phyloP scores from a whole-genome alignment of 2,797 vertebrate species.

The Chaetophractus vellerosus region DNA sequence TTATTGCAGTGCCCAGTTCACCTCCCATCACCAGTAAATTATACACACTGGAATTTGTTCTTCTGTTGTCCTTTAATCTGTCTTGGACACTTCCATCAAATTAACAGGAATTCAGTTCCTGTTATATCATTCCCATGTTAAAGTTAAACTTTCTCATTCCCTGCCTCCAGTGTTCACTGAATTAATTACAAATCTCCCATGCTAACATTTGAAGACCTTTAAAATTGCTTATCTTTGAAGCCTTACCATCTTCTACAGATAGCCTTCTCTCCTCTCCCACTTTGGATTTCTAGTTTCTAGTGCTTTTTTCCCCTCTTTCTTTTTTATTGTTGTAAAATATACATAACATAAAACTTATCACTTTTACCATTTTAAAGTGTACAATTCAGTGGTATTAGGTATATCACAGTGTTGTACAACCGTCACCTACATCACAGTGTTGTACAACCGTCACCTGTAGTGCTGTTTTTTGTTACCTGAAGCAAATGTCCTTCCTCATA shows the following conservation, averaged over 20 bases:
- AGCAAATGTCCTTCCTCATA: background rate
- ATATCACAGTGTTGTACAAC: too few species aligned
- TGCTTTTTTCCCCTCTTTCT: background rate
- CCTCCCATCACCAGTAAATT: background rate
- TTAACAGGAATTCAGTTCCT: conserved; percentile 52
- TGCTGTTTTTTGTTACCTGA: background rate
- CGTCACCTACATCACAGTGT: too few species aligned
- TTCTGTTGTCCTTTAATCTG: background rate
- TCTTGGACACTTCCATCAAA: background rate
- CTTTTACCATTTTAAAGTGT: too few species aligned
- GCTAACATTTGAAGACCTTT: conserved; percentile 21
- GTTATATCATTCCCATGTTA: conserved; percentile 44
- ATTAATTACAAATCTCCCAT: conserved; percentile 55
- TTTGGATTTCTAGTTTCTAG: conserved; percentile 25
- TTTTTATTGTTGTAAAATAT: too few species aligned
- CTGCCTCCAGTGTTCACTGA: conserved; percentile 53
- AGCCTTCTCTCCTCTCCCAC: background rate
- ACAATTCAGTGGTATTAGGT: too few species aligned
- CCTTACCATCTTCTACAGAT: background rate
- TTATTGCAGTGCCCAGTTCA: background rate
- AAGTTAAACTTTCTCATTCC: conserved; percentile 52
- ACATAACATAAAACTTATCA: too few species aligned
- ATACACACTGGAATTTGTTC: conserved; percentile 31
- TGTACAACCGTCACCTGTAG: background rate
- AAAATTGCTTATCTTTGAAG: conserved; percentile 54